These are phyloP conservation scores for Albula goreensis DNA, from an alignment of 2,113 vertebrate species.

Conservation along the genomic window DNA sequence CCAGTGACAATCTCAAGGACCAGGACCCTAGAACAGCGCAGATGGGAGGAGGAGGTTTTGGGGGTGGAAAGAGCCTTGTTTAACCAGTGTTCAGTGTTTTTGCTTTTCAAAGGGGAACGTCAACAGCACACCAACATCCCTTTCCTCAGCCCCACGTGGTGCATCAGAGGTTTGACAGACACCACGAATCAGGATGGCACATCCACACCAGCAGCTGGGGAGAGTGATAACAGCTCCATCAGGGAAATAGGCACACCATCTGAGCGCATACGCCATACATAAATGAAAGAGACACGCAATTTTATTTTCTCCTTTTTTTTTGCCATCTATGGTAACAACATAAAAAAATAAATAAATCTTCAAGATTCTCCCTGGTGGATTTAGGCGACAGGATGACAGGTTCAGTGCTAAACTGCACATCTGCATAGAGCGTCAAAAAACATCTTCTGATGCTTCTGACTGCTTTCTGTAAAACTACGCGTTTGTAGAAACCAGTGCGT, in stretches of 20 bases:
- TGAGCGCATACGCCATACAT: background rate
- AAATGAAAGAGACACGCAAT: background rate
- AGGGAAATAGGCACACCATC: background rate
- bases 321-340: background rate
- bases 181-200: background rate
- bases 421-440: background rate
- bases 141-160: background rate
- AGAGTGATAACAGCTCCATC: background rate
- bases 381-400: background rate
- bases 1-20: background rate
- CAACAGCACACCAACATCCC: background rate
- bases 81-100: no score
- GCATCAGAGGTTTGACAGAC: background rate
- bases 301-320: no score
- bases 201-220: background rate
- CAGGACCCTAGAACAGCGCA: background rate
- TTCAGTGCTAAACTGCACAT: background rate
- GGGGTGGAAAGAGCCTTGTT: no score
- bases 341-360: background rate
- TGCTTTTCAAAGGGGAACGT: background rate
- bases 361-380: background rate
- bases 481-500: background rate
- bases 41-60: no score
- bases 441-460: background rate
- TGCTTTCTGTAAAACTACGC: background rate